Evolutionary conservation across 2,888 invertebrate species (phyloP).

Genomic region (Drosophila nigricruria): DNA sequence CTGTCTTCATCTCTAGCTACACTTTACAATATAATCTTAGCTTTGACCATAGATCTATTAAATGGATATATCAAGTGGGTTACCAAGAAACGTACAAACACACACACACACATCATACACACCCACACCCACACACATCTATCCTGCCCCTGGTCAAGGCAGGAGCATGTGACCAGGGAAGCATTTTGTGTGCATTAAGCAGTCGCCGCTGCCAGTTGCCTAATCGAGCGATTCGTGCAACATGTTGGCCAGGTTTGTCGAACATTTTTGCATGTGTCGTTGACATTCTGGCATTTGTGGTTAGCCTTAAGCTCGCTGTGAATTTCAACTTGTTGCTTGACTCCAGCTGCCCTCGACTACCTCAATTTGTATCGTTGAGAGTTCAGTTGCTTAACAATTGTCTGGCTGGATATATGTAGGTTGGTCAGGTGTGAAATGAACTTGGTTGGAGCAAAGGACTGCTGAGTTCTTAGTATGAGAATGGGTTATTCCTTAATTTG

Average conservation of each 20-base stretch:
- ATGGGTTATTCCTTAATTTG: no score
- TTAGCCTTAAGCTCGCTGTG: not conserved
- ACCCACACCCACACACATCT: not conserved
- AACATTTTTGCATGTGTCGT: constrained; percentile 11
- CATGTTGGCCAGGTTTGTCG: constrained; percentile 6
- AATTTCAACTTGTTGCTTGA: constrained; percentile 4
- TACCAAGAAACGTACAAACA: not conserved
- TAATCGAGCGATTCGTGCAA: constrained; percentile 7
- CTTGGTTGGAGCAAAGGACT: not conserved
- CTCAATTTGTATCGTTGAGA: not conserved
- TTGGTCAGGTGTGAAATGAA: not conserved
- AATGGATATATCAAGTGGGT: not conserved
- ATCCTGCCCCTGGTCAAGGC: not conserved
- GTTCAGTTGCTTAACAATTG: not conserved
- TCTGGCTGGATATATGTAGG: not conserved
- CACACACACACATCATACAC: not conserved
- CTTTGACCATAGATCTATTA: not conserved
- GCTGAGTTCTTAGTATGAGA: not conserved
- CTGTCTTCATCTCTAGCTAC: no score
- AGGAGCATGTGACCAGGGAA: not conserved
- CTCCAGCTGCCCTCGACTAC: not conserved
- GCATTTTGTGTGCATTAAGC: not conserved
- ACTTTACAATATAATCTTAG: no score
- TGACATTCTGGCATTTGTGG: constrained; percentile 5
- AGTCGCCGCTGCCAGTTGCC: not conserved